Conservation (phyloP, 1,140 invertebrate genomes). For the Homalodisca vitripennis region DNA sequence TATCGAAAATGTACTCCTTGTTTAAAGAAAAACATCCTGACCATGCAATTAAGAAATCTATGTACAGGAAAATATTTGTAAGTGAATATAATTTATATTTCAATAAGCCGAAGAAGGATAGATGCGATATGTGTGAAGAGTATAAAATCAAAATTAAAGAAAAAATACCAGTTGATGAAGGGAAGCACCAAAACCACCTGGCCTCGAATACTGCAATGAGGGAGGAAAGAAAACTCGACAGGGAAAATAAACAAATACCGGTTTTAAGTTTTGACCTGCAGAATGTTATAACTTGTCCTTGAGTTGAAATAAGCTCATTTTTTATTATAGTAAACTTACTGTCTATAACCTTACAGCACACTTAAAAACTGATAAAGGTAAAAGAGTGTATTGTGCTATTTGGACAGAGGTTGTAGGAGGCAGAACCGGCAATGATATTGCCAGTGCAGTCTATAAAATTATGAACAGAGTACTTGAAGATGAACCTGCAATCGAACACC, state of each 20-base stretch:
- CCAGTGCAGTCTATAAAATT: constrained; percentile 19
- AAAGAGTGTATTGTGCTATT: constrained; percentile 37
- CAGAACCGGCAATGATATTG: constrained; percentile 13
- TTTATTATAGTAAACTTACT: constrained; percentile 39
- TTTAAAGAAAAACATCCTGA: constrained; percentile 29
- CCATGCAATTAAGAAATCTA: constrained; percentile 25
- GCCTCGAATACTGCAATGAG: constrained; percentile 21
- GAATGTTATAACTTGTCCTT: constrained; percentile 41
- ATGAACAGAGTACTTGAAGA: constrained; percentile 1
- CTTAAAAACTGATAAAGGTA: constrained; percentile 32
- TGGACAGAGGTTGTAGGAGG: constrained; percentile 34
- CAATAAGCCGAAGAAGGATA: constrained; percentile 36
- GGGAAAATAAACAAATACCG: background rate
- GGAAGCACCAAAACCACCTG: constrained; percentile 25
- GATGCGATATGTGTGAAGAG: constrained; percentile 38
- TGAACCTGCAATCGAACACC: background rate
- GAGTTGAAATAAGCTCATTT: constrained; percentile 38
- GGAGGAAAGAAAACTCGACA: constrained; percentile 34
- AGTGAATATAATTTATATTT: constrained; percentile 35
- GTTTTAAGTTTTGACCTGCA: constrained; percentile 41
- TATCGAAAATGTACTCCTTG: constrained; percentile 35
- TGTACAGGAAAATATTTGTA: constrained; percentile 29
- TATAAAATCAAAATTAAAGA: constrained; percentile 8
- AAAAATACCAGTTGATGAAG: background rate
- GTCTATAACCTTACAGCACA: constrained; percentile 42